These are phyloP conservation scores for Mesaphorura yosii DNA, from an alignment of 1,140 invertebrate species.

Conservation along the genomic window DNA sequence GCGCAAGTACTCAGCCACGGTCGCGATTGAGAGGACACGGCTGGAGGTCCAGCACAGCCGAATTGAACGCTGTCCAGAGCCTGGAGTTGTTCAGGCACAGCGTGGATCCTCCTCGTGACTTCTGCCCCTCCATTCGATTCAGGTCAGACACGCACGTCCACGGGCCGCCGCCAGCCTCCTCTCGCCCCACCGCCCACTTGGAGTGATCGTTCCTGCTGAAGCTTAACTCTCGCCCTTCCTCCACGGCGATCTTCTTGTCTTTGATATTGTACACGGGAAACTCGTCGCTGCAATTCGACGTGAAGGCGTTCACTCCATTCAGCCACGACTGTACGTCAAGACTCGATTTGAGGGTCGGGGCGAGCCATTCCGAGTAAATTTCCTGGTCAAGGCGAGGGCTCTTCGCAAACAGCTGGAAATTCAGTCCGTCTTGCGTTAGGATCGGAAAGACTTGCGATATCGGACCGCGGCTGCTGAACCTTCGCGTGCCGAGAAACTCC, in stretches of 20 bases:
- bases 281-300: slow-evolving; percentile 47
- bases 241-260: background rate
- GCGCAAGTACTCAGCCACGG: too few relatives aligned
- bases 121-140: slow-evolving; percentile 55
- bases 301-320: slow-evolving; percentile 58
- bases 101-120: background rate
- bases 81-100: background rate
- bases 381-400: slow-evolving; percentile 39
- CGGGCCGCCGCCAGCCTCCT: slow-evolving; percentile 51
- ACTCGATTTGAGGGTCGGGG: slow-evolving; percentile 52
- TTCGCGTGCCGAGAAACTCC: background rate
- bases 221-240: too few relatives aligned
- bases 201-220: slow-evolving; percentile 75
- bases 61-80: slow-evolving; percentile 3
- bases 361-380: slow-evolving; percentile 68
- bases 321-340: slow-evolving; percentile 76
- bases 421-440: background rate
- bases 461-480: background rate
- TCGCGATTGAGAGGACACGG: slow-evolving; percentile 3
- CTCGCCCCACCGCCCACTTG: slow-evolving; percentile 69
- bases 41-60: background rate
- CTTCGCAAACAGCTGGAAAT: slow-evolving; percentile 1
- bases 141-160: slow-evolving; percentile 72
- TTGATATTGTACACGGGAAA: slow-evolving; percentile 1
- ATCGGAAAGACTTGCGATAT: background rate